A percentile compares a stretch with the other conserved stretches of the same genome.
Conservation (phyloP, 2,113 vertebrate species). For the Kobus ellipsiprymnus region DNA sequence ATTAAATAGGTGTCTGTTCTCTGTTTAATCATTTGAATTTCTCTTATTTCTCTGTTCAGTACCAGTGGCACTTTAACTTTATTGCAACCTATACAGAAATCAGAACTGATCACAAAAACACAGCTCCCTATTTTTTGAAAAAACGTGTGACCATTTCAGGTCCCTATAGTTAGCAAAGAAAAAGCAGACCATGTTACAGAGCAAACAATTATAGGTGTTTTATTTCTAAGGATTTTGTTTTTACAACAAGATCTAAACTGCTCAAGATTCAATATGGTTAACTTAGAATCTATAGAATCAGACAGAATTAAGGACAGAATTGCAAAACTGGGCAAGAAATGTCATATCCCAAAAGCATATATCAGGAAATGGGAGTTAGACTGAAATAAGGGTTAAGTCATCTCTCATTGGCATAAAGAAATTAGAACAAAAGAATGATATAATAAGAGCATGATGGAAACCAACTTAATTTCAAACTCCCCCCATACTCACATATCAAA, state of each 20-base stretch:
- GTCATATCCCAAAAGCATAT: background rate
- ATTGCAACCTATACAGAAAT: background rate
- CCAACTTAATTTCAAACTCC: background rate
- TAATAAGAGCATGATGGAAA: background rate
- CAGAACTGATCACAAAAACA: background rate
- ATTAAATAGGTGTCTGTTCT: background rate
- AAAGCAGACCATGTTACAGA: background rate
- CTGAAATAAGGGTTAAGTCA: background rate
- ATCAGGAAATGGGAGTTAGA: background rate
- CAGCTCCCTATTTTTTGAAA: background rate
- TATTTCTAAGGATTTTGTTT: background rate
- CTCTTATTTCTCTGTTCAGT: background rate
- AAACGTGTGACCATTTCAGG: background rate
- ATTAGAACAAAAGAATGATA: background rate
- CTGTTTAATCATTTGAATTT: background rate
- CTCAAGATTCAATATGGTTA: background rate
- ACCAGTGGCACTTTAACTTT: background rate
- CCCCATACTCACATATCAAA: background rate
- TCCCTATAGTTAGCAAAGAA: background rate
- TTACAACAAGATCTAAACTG: background rate
- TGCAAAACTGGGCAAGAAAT: background rate
- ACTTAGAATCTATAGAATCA: background rate
- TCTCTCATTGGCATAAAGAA: background rate
- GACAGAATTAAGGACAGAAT: background rate
- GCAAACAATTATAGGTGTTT: background rate